Conservation (phyloP, 2,113 vertebrate genomes). For the Microtus ochrogaster region DNA sequence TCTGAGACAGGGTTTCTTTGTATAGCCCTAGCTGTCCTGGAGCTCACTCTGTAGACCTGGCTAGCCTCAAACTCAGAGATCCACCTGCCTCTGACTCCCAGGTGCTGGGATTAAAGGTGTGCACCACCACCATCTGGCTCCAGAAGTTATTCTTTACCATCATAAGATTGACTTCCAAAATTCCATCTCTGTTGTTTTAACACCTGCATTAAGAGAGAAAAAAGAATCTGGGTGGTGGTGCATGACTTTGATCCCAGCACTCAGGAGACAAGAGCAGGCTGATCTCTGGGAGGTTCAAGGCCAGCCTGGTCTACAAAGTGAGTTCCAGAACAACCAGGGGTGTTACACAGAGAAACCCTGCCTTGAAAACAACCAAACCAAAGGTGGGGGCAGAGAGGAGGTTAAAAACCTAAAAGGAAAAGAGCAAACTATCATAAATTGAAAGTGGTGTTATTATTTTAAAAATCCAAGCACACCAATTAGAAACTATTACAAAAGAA, state of each 20-base stretch:
- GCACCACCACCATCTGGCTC: not conserved
- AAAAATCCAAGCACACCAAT: not conserved
- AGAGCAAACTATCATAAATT: not conserved
- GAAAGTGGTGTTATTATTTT: not conserved
- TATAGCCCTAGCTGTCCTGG: no score
- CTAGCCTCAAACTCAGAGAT: no score
- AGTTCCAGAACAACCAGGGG: not conserved
- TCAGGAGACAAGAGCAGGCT: not conserved
- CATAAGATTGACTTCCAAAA: not conserved
- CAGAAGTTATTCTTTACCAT: not conserved
- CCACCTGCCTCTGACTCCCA: no score
- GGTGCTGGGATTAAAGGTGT: no score
- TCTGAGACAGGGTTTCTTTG: no score
- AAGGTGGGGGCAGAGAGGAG: no score
- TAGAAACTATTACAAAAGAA: not conserved
- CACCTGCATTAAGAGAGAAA: not conserved
- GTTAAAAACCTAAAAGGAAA: not conserved
- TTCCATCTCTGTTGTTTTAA: not conserved
- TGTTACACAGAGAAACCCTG: not conserved
- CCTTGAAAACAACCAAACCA: not conserved
- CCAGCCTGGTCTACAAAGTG: not conserved
- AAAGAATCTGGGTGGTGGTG: not conserved
- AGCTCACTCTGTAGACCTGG: no score
- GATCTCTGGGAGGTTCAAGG: not conserved
- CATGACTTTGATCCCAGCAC: not conserved